Evolutionary conservation across 2,888 invertebrate genomes (phyloP).

Genomic region (Anaspis maculata): DNA sequence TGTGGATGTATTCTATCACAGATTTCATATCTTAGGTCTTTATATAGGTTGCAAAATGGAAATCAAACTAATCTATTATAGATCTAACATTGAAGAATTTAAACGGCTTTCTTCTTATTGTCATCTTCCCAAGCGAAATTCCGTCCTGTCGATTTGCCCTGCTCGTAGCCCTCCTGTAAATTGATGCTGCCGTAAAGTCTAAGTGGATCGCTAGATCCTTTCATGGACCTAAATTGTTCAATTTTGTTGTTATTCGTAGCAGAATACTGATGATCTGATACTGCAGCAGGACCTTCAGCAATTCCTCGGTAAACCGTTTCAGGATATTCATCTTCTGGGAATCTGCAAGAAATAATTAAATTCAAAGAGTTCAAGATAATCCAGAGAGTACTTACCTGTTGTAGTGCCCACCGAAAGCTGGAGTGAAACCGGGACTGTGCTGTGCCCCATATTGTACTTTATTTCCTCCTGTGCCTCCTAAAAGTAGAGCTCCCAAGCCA

Average conservation of each 20-base stretch:
- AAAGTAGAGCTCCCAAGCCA: slow-evolving; percentile 46
- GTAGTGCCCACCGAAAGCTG: slow-evolving; percentile 11
- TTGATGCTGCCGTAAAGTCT: slow-evolving; percentile 19
- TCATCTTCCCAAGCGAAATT: slow-evolving; percentile 41
- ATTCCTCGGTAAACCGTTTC: slow-evolving; percentile 37
- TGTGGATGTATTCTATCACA: no score
- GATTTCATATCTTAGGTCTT: no score
- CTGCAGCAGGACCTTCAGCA: no score
- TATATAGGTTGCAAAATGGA: no score
- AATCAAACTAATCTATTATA: no score
- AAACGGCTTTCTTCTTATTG: slow-evolving; percentile 31
- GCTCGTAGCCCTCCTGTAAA: slow-evolving; percentile 13
- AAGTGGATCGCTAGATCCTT: neutral
- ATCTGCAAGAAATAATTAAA: slow-evolving; percentile 19
- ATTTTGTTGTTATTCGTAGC: slow-evolving; percentile 31
- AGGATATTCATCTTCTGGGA: slow-evolving; percentile 26
- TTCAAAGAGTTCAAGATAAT: no score
- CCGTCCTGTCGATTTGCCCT: slow-evolving; percentile 25
- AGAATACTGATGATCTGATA: no score
- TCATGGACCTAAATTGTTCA: slow-evolving; percentile 19
- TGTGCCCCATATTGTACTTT: neutral
- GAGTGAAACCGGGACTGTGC: slow-evolving; percentile 4
- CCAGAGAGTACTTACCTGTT: no score
- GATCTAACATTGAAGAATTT: no score
- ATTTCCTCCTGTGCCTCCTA: slow-evolving; percentile 21